phyloP scores from a whole-genome alignment of 1,140 invertebrate genomes.

The Parapsyche elsis region DNA sequence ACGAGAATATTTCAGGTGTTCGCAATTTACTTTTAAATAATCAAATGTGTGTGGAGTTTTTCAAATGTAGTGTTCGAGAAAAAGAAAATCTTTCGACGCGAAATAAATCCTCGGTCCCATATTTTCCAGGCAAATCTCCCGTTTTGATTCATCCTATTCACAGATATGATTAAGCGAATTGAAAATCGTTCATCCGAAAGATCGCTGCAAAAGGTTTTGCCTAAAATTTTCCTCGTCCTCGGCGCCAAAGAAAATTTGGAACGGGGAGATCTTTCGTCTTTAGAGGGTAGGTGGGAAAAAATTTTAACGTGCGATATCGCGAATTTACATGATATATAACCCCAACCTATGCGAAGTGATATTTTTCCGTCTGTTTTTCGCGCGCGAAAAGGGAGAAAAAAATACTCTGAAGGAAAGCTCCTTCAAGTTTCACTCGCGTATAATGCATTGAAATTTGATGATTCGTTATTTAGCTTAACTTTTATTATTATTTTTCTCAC shows the following conservation, averaged over 20 bases:
- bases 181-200: slow-evolving; percentile 39
- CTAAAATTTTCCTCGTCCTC: slow-evolving; percentile 32
- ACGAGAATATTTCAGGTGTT: not conserved
- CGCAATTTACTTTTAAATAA: slow-evolving; percentile 8
- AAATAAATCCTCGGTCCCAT: slow-evolving; percentile 38
- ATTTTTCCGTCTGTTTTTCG: slow-evolving; percentile 32
- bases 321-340: slow-evolving; percentile 39
- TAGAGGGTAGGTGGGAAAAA: slow-evolving; percentile 2
- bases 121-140: slow-evolving; percentile 36
- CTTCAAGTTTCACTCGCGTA: not conserved
- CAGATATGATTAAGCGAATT: slow-evolving; percentile 44
- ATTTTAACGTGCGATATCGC: slow-evolving; percentile 25
- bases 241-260: not conserved
- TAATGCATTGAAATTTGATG: slow-evolving; percentile 31
- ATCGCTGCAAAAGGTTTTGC: slow-evolving; percentile 37
- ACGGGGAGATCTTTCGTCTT: slow-evolving; percentile 6
- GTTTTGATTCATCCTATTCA: slow-evolving; percentile 42
- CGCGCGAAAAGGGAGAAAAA: not conserved
- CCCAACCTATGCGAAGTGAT: slow-evolving; percentile 19
- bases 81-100: slow-evolving; percentile 11
- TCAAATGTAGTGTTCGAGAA: not conserved
- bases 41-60: not conserved
- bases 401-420: not conserved
- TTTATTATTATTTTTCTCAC: slow-evolving; percentile 24
- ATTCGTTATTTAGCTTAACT: slow-evolving; percentile 29